Base-by-base conservation (phyloP, 2,888 invertebrate species). In the Xestobium rufovillosum region DNA sequence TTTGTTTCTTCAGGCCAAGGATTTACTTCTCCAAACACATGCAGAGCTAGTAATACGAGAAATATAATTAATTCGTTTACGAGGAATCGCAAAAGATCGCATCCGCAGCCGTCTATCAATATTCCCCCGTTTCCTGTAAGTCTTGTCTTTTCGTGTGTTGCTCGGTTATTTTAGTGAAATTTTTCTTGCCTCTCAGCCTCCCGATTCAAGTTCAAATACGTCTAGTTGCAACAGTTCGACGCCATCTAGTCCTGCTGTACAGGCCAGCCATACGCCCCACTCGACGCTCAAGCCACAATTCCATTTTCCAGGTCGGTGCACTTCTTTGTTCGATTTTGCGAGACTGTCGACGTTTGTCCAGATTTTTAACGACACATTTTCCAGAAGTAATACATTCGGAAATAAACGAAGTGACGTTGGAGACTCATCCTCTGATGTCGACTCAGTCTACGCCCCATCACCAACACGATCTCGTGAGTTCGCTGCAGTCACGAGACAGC, bases 161-260 rank as follows among this genome's bases (percentile, higher is more conserved):
- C 29, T 38, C 34, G 6, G 27, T 14, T 26, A 26, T 8, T 6
- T 37, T 17, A 17, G 14, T 9, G 28, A 30, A 14, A 28, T 9
- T 11, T 11, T 10, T 11, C 28, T 10, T 28, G n/a, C n/a, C n/a
- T n/a, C n/a, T n/a, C n/a, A 78, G 77, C 75, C 78, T 32, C 84
- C 81, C 14, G 90, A 91, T 67, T 89, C 88, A 48, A 88, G 90
- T 65, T 92, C 92, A 26, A 91, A 87, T 61, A 89, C 91, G 36
- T 94, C 94, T 36, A 94, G 92, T 64, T 94, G 92, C 70, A 94
- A 92, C 68, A 92, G 91, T 63, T 94, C 94, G 39, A 90, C 92
- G 43, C 94, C 95, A 44, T 94, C 94, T 51, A 92, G 91, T 59
- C 95, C 96, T 32, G 92, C 91, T 51, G 75, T 59, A 54, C 68